A percentile compares a stretch with the other conserved stretches of the same genome.
Conservation (phyloP, 2,888 invertebrate genomes). For the Drosophila prostipennis region DNA sequence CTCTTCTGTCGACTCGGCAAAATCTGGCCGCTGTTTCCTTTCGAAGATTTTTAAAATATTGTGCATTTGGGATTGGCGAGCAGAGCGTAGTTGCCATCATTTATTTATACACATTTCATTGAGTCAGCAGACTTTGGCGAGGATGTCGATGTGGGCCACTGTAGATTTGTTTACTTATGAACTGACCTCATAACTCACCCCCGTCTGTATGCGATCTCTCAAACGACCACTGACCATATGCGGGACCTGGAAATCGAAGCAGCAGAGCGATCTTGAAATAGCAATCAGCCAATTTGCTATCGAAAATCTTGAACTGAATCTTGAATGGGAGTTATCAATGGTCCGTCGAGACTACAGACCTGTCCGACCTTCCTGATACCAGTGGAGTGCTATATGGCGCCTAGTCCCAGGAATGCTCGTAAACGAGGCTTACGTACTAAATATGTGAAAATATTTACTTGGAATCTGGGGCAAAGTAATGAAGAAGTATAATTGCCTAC, state of each 20-base stretch:
- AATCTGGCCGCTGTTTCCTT: constrained; percentile 25
- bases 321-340: constrained; percentile 56
- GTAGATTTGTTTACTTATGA: constrained; percentile 61
- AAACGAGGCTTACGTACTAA: neutral
- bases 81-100: constrained; percentile 28
- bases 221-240: constrained; percentile 16
- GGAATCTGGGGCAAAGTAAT: constrained; percentile 34
- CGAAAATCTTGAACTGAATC: constrained; percentile 63
- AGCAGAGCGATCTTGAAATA: constrained; percentile 26
- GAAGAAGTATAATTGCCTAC: constrained; percentile 4
- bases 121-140: constrained; percentile 38
- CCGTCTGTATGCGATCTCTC: constrained; percentile 19
- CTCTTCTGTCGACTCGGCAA: constrained; percentile 7
- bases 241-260: constrained; percentile 16
- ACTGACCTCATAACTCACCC: constrained; percentile 65
- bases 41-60: constrained; percentile 25
- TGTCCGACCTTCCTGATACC: constrained; percentile 40
- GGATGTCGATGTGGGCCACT: constrained; percentile 37
- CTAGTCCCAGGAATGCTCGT: constrained; percentile 6
- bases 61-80: constrained; percentile 37
- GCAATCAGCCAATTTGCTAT: constrained; percentile 12
- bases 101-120: constrained; percentile 48
- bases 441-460: neutral
- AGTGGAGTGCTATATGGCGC: constrained; percentile 20
- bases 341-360: constrained; percentile 6